These are phyloP conservation scores for Ctena decussata DNA, from an alignment of 2,888 invertebrate genomes.

Conservation along the genomic window DNA sequence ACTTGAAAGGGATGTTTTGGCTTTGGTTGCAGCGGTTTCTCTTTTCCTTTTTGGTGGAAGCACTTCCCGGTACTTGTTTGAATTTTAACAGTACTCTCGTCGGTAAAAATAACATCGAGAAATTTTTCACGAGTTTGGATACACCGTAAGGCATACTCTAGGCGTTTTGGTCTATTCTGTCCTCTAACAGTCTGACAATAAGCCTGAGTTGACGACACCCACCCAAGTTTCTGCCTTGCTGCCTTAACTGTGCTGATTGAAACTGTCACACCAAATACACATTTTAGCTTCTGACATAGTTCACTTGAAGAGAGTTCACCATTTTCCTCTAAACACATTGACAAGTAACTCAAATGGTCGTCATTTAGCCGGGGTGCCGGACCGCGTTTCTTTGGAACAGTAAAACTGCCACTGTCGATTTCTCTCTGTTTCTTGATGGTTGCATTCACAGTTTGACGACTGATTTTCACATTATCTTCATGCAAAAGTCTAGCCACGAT, in stretches of 20 bases:
- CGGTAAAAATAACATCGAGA: slow-evolving; percentile 10
- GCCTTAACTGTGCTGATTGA: not conserved
- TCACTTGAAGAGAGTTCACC: not conserved
- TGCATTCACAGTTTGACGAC: too few relatives aligned
- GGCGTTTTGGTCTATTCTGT: not conserved
- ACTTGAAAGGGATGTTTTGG: slow-evolving; percentile 16
- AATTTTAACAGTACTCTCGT: slow-evolving; percentile 14
- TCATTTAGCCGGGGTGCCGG: too few relatives aligned
- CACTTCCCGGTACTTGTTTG: not conserved
- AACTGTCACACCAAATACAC: not conserved
- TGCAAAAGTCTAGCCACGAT: too few relatives aligned
- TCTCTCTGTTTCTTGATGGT: too few relatives aligned
- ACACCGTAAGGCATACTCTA: not conserved
- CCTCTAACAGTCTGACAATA: not conserved
- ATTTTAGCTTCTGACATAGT: not conserved
- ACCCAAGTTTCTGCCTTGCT: not conserved
- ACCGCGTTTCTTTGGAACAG: too few relatives aligned
- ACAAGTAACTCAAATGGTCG: too few relatives aligned
- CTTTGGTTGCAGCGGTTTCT: not conserved
- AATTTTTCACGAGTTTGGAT: not conserved
- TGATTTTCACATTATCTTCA: too few relatives aligned
- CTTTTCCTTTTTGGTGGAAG: slow-evolving; percentile 1
- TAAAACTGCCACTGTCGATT: too few relatives aligned
- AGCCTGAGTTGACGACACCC: not conserved
- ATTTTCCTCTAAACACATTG: not conserved